Base-by-base conservation (phyloP, 1,140 invertebrate genomes). In the Helicoverpa zea region DNA sequence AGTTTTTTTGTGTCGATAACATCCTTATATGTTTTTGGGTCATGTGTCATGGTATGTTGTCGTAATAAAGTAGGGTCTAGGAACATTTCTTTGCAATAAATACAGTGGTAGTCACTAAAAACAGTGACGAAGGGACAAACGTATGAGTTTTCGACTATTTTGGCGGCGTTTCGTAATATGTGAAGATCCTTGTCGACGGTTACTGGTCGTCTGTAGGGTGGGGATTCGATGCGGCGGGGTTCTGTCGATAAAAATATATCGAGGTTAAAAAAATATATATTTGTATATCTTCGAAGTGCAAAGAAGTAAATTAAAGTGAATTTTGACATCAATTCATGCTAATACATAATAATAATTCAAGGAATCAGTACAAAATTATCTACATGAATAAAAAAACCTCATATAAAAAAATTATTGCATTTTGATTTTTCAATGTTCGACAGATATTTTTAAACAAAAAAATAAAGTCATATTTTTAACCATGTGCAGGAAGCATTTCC, bases 51-150 rank as follows among this genome's bases (percentile, higher is more conserved):
- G 0, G 92, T 94, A 51, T 94, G 93, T 3, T 92, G 90, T 29
- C 92, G 80, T 0, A 94, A 35, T 70, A 91, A 87, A 1, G 56
- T 81, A 0, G 92, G 92, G 12, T 91, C 91, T 0, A 88, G 88
- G 79, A 93, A 93, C 43, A 92, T 91, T 43, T 94, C 91, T 58
- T 86, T 86, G 64, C 93, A 94, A 61, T 94, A 94, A 35, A 90
- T 88, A n/a, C 93, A 94, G 23, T 93, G 92, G 70, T 93, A 94
- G 14, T 91, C 89, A 43, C 91, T 92, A 9, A 91, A 91, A 56
- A 90, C 80, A 4, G 90, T 91, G 1, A 87, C 84, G 56, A 94
- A 94, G 0, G 93, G 93, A 75, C 90, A 92, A 0, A 93, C 91
- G 10, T 89, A 94, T 0, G 91, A 93, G 68, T 90, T 89, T 18